Evolutionary conservation across 2,888 invertebrate species (phyloP).

Genomic region (Lochmaea crataegi): DNA sequence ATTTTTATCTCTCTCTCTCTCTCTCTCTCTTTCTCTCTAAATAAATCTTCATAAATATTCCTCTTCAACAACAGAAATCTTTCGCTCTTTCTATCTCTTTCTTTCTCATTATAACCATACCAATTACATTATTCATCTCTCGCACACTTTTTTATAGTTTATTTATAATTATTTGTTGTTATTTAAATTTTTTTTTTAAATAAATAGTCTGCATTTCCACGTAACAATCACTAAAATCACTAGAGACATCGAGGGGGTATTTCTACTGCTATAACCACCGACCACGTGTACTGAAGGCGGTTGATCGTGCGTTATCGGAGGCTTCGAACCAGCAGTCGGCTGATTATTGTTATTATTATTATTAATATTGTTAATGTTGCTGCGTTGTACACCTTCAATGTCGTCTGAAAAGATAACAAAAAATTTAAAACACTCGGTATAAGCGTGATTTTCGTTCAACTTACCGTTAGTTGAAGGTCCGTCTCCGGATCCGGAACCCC

Average conservation of each 20-base stretch:
- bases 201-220: slow-evolving; percentile 30
- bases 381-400: slow-evolving; percentile 14
- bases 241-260: slow-evolving; percentile 14
- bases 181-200: slow-evolving; percentile 17
- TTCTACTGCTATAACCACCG: slow-evolving; percentile 18
- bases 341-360: slow-evolving; percentile 8
- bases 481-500: slow-evolving; percentile 60
- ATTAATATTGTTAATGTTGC: slow-evolving; percentile 1
- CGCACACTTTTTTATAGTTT: slow-evolving; percentile 13
- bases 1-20: neutral
- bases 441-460: neutral
- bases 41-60: slow-evolving; percentile 15
- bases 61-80: slow-evolving; percentile 23
- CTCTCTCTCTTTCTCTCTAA: neutral
- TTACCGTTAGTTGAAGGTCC: slow-evolving; percentile 48
- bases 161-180: slow-evolving; percentile 16
- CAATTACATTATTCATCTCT: slow-evolving; percentile 7
- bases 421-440: slow-evolving; percentile 15
- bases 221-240: slow-evolving; percentile 22
- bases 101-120: slow-evolving; percentile 9
- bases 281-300: slow-evolving; percentile 38
- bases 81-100: slow-evolving; percentile 10
- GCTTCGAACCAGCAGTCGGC: slow-evolving; percentile 32
- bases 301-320: slow-evolving; percentile 32
- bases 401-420: slow-evolving; percentile 32